Percentiles rank a stretch among this genome's conserved stretches.
Conservation (phyloP, 1,140 invertebrate genomes). For the Drosophila kanapiae region DNA sequence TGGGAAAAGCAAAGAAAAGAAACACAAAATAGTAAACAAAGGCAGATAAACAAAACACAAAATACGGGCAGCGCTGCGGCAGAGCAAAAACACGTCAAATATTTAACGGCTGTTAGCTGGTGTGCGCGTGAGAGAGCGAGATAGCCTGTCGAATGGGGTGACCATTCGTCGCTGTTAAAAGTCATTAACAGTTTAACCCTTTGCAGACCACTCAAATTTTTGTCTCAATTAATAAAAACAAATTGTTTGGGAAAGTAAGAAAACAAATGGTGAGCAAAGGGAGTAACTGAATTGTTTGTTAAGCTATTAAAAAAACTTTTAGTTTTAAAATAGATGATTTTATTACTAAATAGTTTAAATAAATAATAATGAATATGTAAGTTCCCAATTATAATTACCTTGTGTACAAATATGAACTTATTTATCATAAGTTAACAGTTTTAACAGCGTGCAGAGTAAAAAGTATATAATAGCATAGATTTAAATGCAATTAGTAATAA, state of each 20-base stretch:
- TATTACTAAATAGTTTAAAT: too few species aligned
- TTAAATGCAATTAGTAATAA: too few species aligned
- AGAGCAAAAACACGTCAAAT: constrained; percentile 28
- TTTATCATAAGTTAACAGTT: too few species aligned
- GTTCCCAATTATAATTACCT: too few species aligned
- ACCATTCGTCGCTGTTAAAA: constrained; percentile 36
- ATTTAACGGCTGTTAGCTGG: constrained; percentile 29
- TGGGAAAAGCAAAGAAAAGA: constrained; percentile 3
- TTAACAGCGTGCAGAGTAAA: too few species aligned
- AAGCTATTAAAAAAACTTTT: not conserved
- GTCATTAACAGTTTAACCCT: constrained; percentile 24
- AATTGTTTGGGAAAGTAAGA: not conserved
- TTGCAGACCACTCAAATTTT: not conserved
- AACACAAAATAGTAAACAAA: constrained; percentile 36
- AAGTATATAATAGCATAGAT: too few species aligned
- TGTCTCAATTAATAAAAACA: too few species aligned
- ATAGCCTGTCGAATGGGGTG: constrained; percentile 15
- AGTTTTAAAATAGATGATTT: too few species aligned
- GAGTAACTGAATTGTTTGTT: too few species aligned
- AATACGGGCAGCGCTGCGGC: constrained; percentile 19
- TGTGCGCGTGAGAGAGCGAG: not conserved
- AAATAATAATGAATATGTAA: too few species aligned
- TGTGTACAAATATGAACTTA: too few species aligned
- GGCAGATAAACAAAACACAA: constrained; percentile 42
- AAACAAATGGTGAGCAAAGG: not conserved